Base-by-base conservation (phyloP, 2,888 invertebrate genomes). In the Drosophila anceps region DNA sequence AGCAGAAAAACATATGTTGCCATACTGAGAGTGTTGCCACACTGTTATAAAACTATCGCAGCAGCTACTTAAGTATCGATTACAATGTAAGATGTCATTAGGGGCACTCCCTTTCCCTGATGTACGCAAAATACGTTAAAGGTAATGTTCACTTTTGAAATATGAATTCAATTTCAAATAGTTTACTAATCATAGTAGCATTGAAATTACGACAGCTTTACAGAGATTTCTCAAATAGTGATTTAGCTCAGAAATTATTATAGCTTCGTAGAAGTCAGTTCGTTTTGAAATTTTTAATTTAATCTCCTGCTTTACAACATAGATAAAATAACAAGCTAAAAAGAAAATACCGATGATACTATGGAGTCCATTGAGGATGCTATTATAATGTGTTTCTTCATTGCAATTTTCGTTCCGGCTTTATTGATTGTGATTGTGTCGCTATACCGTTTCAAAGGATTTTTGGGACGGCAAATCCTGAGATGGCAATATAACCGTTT, bases 1-100 rank as follows among this genome's bases (percentile, higher is more conserved):
- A 33, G 18, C 10, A 1, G 15, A 48, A 50, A 18, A 50, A 31
- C 50, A 31, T 31, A 12, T 29, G 24, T n/a, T 35, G n/a, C n/a
- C n/a, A n/a, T n/a, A n/a, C n/a, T 53, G 8, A 60, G n/a, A 41
- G 29, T 1, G 77, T 10, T 76, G 77, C 81, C 81, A 60, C 8
- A 48, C 29, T 35, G 31, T 0, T 31, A 12, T 3, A 39, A 29
- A 53, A 60, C 18, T 55, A 57, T 68, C 61, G 74, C 35, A 4
- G 2, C 12, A n/a, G 4, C 24, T 15, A 15, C 27, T 13, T 12
- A n/a, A 12, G 20, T 62, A 72, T 69, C 69, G 69, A 61, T 51
- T 31, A 6, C 9, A 33, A 8, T 13, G 8, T 12, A 18, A 27
- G 2, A 10, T 1, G 24, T 20, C 8, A 48, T 18, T 50, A 31